Evolutionary conservation across 2,888 invertebrate genomes (phyloP), one percentile per base, ranked within the genome.

Genomic region (Serripes groenlandicus): DNA sequence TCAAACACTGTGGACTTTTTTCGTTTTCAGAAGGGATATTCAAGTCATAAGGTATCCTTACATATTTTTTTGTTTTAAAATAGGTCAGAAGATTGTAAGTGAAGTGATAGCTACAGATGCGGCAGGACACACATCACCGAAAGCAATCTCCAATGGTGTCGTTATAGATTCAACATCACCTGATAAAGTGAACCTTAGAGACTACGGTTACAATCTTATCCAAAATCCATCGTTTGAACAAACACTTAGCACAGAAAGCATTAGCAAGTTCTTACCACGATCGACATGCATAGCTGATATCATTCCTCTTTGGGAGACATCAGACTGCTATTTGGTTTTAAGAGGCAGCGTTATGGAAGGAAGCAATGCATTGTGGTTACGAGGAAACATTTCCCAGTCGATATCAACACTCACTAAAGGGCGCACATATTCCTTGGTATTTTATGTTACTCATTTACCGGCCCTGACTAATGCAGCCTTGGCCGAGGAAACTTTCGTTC

Each of bases 81-180:
- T 28, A 90, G 90, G 89, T 32, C 66, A 52, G 18, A 84, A 30
- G 23, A 37, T 86, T 15, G 85, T 80, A 75, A 81, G 73, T 66
- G 87, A 87, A 56, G 89, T 89, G 21, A 81, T 85, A 37, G 88
- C 86, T 9, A 75, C 81, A 21, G 90, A 90, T 74, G 79, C 72
- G 34, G 83, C 79, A 15, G 89, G 88, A 11, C 84, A 88, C 34
- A 72, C 60, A 11, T 88, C 89, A 15, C 32, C 54, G 21, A 83
- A 80, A 37, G 81, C 62, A 21, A 81, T 85, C 21, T 90, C 90
- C 11, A 85, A 90, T 76, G 90, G 90, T 11, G 83, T 90, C 3
- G 78, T 66, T 0, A 54, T 90, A 26, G 90, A 90, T 66, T 76
- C 69, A 4, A 83, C 90, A 0, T 81, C 88, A 23, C 90, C 90